Evolutionary conservation across 2,888 invertebrate genomes (phyloP).

Genomic region (Blastobasis lacticolella): DNA sequence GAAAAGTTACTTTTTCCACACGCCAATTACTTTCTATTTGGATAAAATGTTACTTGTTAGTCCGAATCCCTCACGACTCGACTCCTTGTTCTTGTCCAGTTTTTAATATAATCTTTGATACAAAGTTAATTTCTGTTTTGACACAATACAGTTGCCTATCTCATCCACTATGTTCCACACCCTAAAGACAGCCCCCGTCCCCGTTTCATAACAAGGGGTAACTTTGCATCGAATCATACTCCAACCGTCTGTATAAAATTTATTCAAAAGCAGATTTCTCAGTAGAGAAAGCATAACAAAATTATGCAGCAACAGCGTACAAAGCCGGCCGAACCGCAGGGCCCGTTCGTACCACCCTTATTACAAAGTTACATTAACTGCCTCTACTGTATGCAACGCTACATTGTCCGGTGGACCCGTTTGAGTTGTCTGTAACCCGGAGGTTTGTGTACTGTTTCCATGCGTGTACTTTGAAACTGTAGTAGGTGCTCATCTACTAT

Average conservation of each 20-base stretch:
- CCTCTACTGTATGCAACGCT: constrained; percentile 19
- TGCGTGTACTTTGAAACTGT: no score
- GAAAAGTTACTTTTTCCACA: no score
- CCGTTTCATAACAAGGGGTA: not conserved
- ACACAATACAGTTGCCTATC: no score
- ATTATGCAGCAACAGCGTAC: constrained; percentile 52
- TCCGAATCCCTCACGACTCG: no score
- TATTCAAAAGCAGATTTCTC: constrained; percentile 43
- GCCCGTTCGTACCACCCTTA: constrained; percentile 43
- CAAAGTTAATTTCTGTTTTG: no score
- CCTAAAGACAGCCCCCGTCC: no score
- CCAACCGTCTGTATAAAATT: constrained; percentile 22
- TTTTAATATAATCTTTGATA: no score
- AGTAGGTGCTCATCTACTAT: no score
- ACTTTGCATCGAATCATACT: not conserved
- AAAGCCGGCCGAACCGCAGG: constrained; percentile 37
- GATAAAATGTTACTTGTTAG: no score
- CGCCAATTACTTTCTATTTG: no score
- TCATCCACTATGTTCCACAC: no score
- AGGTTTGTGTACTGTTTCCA: not conserved
- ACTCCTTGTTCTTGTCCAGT: no score
- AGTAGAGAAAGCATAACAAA: constrained; percentile 50
- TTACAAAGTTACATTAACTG: constrained; percentile 60
- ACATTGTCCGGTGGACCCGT: constrained; percentile 20
- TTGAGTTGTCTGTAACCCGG: constrained; percentile 42